Evolutionary conservation across 2,888 invertebrate genomes (phyloP).

Genomic region (Tiliacea citrago): DNA sequence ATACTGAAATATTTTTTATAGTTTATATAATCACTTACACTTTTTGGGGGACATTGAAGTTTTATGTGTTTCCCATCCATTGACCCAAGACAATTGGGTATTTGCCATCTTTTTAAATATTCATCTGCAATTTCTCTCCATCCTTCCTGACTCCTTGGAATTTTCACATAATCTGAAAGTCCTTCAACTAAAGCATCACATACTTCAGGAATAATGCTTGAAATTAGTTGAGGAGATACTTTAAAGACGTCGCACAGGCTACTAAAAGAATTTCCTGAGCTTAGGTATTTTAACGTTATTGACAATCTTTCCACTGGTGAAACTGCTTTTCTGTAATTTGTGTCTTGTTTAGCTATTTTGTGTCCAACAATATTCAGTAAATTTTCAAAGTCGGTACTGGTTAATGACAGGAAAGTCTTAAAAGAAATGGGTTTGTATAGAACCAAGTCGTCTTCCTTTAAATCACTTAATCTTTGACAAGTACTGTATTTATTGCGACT

Average conservation of each 20-base stretch:
- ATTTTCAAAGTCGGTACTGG: no score
- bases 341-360: conserved; percentile 36
- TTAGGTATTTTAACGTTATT: conserved; percentile 35
- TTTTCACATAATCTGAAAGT: no score
- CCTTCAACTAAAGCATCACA: conserved; percentile 21
- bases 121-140: conserved; percentile 9
- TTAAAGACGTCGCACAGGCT: conserved; percentile 29
- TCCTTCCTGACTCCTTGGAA: no score
- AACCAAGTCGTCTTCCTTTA: no score
- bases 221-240: conserved; percentile 48
- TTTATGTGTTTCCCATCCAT: conserved; percentile 3
- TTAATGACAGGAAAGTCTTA: no score
- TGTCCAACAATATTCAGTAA: no score
- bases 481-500: conserved; percentile 33
- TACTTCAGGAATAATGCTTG: conserved; percentile 45
- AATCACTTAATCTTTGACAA: neutral
- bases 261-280: conserved; percentile 15
- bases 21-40: conserved; percentile 18
- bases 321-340: conserved; percentile 42
- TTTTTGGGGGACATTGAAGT: conserved; percentile 1
- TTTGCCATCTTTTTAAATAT: conserved; percentile 6
- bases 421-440: no score
- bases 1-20: conserved; percentile 64
- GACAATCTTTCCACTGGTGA: conserved; percentile 36
- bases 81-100: conserved; percentile 6